Conservation (phyloP, 2,888 invertebrate genomes). For the Morinoia aosen region DNA sequence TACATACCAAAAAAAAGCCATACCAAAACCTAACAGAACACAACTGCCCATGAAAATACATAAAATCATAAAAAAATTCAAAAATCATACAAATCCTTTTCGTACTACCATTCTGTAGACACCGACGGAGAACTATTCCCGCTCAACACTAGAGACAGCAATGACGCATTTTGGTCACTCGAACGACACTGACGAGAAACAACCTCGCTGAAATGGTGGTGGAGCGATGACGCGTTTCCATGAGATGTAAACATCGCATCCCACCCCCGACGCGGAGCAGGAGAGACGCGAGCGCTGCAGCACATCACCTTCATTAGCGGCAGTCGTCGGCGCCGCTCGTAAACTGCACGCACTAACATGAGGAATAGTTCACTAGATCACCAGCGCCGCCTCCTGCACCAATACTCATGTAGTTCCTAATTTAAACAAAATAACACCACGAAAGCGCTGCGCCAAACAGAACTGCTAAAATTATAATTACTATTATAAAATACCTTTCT, state of each 20-base stretch:
- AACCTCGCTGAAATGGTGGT: too few relatives aligned
- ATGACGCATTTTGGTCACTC: neutral
- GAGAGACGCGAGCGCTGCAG: neutral
- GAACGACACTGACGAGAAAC: too few relatives aligned
- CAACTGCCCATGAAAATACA: too few relatives aligned
- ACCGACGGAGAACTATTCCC: neutral
- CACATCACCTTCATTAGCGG: conserved; percentile 37
- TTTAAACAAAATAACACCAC: neutral
- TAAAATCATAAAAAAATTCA: too few relatives aligned
- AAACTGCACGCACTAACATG: neutral
- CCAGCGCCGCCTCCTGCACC: neutral
- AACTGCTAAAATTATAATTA: neutral
- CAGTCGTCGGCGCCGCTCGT: neutral
- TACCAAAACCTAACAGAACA: too few relatives aligned
- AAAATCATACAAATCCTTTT: neutral
- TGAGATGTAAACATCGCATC: neutral
- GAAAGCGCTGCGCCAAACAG: neutral
- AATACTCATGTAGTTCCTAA: neutral
- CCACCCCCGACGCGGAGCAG: neutral
- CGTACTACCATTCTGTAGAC: neutral
- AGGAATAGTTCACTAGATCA: conserved; percentile 12
- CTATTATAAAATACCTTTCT: neutral
- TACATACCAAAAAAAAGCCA: neutral
- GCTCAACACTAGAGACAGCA: neutral
- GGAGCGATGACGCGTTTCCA: neutral